Evolutionary conservation across 1,140 invertebrate genomes (phyloP).

Genomic region (Bombus breviceps): DNA sequence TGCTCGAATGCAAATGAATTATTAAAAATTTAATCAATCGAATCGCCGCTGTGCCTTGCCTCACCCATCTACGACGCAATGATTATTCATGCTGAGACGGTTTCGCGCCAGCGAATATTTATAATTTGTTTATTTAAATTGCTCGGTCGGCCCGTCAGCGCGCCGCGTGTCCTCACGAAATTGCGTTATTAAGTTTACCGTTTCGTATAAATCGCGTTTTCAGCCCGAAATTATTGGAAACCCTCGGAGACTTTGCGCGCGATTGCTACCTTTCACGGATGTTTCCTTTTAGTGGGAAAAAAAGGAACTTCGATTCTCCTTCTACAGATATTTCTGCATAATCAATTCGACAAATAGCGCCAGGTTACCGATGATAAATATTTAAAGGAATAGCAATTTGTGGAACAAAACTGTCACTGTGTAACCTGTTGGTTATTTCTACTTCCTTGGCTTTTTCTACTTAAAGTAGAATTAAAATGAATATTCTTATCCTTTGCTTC

Average conservation of each 20-base stretch:
- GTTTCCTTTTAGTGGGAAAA: constrained; percentile 26
- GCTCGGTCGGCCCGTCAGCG: constrained; percentile 68
- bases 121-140: constrained; percentile 83
- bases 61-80: constrained; percentile 78
- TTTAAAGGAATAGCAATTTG: constrained; percentile 23
- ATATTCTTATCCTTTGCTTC: no score
- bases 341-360: constrained; percentile 44
- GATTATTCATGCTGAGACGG: constrained; percentile 82
- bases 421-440: no score
- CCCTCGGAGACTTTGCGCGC: constrained; percentile 50
- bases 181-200: constrained; percentile 80
- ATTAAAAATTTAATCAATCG: constrained; percentile 83
- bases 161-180: constrained; percentile 74
- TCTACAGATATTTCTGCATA: constrained; percentile 19
- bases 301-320: not conserved
- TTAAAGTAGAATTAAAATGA: no score
- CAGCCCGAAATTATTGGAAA: constrained; percentile 67
- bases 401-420: not conserved
- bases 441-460: no score
- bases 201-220: constrained; percentile 77
- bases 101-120: constrained; percentile 81
- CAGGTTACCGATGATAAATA: constrained; percentile 17
- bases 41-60: constrained; percentile 77
- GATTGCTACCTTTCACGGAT: constrained; percentile 28
- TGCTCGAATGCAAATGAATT: constrained; percentile 82